Conservation (phyloP, 2,113 vertebrate genomes). For the Pachycephala philippinensis region DNA sequence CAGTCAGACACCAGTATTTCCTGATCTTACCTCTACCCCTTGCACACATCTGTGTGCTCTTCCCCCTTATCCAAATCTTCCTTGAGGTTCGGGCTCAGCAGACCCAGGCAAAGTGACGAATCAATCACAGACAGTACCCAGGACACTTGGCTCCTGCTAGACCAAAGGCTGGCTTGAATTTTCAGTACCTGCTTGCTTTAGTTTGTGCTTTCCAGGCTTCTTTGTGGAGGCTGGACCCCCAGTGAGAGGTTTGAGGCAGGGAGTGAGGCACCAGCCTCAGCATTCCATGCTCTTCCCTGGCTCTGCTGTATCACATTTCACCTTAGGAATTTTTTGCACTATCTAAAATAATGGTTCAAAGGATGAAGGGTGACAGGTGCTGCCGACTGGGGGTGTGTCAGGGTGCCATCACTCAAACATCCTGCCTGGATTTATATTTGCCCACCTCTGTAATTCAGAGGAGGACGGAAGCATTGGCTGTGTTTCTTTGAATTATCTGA, state of each 20-base stretch:
- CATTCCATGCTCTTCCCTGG: neutral
- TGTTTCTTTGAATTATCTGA: neutral
- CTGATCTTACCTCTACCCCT: neutral
- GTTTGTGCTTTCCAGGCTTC: neutral
- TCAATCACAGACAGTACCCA: neutral
- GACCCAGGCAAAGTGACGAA: neutral
- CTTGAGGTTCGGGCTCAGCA: neutral
- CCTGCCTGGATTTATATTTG: neutral
- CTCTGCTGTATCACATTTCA: neutral
- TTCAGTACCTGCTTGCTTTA: neutral
- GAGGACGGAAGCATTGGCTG: neutral
- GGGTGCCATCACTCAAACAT: neutral
- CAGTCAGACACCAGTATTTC: neutral
- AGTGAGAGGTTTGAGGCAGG: neutral
- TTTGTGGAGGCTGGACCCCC: neutral
- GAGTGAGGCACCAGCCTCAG: neutral
- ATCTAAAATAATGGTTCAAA: neutral
- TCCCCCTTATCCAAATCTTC: neutral
- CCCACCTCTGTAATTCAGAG: neutral
- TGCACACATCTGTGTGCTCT: rapidly evolving
- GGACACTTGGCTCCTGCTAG: neutral
- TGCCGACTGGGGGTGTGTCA: neutral
- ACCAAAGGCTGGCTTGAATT: neutral
- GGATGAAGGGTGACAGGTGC: neutral
- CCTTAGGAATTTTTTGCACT: neutral